A percentile compares a stretch with the other conserved stretches of the same genome.
Conservation (phyloP, 2,888 invertebrate species). For the Ochropleura leucogaster region DNA sequence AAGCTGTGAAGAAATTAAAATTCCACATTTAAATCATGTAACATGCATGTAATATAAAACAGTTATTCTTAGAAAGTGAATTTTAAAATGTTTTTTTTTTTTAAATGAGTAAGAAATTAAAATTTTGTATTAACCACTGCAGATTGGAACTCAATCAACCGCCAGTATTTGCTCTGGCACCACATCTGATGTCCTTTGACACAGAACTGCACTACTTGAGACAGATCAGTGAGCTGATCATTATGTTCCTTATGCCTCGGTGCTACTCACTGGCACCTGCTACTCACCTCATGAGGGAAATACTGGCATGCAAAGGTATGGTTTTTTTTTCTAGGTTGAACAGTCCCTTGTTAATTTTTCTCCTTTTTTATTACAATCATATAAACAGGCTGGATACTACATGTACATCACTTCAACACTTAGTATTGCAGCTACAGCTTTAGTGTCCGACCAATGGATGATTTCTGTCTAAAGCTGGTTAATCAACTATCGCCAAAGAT, state of each 20-base stretch:
- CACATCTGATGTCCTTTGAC: slow-evolving; percentile 93
- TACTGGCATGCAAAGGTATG: slow-evolving; percentile 95
- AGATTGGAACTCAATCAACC: slow-evolving; percentile 91
- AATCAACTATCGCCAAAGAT: too few relatives aligned
- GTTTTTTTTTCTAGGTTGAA: not conserved
- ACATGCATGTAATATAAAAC: not conserved
- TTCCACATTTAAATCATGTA: not conserved
- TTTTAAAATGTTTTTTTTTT: not conserved
- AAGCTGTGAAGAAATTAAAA: not conserved
- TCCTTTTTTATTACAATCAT: not conserved
- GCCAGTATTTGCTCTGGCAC: slow-evolving; percentile 93
- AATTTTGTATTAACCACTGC: slow-evolving; percentile 55
- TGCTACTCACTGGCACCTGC: slow-evolving; percentile 95
- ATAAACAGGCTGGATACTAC: too few relatives aligned
- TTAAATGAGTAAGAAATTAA: not conserved
- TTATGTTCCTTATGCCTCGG: slow-evolving; percentile 95
- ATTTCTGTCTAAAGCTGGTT: too few relatives aligned
- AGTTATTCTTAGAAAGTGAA: not conserved
- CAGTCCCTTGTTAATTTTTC: not conserved
- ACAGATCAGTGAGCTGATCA: slow-evolving; percentile 95
- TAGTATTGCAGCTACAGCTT: too few relatives aligned
- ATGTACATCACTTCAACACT: too few relatives aligned
- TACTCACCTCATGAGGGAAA: slow-evolving; percentile 95
- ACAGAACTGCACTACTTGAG: slow-evolving; percentile 95
- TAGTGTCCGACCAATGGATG: too few relatives aligned